Conservation (phyloP, 1,140 invertebrate species). For the Drosophila funebris region DNA sequence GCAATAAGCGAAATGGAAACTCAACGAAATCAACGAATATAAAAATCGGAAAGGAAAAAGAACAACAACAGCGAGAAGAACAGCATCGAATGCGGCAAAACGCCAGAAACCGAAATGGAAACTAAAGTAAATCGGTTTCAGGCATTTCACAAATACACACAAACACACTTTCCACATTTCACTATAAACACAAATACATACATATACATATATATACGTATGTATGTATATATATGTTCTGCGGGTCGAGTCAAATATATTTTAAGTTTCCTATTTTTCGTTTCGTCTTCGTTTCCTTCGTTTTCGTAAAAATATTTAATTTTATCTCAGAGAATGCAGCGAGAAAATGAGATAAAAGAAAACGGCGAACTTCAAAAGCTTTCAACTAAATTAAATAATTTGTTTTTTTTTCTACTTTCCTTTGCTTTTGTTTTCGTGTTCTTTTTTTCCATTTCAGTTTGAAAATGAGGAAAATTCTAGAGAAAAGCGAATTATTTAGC, state of each 20-base stretch:
- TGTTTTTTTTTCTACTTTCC: slow-evolving; percentile 8
- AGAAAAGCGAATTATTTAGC: slow-evolving; percentile 13
- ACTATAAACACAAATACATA: not conserved
- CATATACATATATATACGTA: slow-evolving; percentile 1
- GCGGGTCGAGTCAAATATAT: slow-evolving; percentile 50
- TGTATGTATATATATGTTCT: not conserved
- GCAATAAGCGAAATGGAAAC: slow-evolving; percentile 59
- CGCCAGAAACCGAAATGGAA: slow-evolving; percentile 63
- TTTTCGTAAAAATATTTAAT: slow-evolving; percentile 62
- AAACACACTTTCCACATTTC: slow-evolving; percentile 21
- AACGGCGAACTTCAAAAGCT: slow-evolving; percentile 62
- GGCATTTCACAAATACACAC: slow-evolving; percentile 63
- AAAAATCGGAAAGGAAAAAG: slow-evolving; percentile 46
- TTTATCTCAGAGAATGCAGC: slow-evolving; percentile 65
- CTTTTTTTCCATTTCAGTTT: slow-evolving; percentile 33
- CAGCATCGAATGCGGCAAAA: slow-evolving; percentile 40
- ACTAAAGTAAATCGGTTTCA: slow-evolving; percentile 69
- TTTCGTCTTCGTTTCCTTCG: slow-evolving; percentile 43
- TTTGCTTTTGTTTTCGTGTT: not conserved
- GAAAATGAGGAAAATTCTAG: slow-evolving; percentile 9
- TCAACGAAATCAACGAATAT: slow-evolving; percentile 65
- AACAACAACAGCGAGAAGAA: slow-evolving; percentile 12
- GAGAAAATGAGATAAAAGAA: slow-evolving; percentile 18
- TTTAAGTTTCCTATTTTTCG: slow-evolving; percentile 63
- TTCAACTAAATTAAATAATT: slow-evolving; percentile 77